Evolutionary conservation across 2,888 invertebrate species (phyloP), one percentile per base, ranked within the genome.

Genomic region (Pherbina coryleti): DNA sequence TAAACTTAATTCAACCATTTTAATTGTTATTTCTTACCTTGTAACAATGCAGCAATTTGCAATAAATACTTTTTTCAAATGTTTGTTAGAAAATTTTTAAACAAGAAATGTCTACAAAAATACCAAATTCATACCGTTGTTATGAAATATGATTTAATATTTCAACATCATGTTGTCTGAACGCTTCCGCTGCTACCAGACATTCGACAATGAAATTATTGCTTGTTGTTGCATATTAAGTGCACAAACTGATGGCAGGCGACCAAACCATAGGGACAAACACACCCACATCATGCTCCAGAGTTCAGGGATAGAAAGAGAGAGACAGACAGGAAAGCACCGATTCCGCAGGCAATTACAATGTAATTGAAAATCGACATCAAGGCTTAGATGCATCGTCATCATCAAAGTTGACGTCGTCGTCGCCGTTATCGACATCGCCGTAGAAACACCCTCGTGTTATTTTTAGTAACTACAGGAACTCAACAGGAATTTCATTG

Each of bases 361-460:
- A 34, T 53, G 34, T 71, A 60, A 37, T 66, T 57, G 75, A 66
- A 78, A 71, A 75, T 64, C 34, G 25, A 31, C 60, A 66, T 62
- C 49, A 37, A 11, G 44, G 51, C 28, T 17, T 11, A 7, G 25
- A n/a, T 31, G 57, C 22, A n/a, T 55, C 34, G 60, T 76, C 14
- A 73, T 72, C 71, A 76, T 74, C 53, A 69, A 74, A 69, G 67
- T 81, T 86, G 77, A 57, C 57, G n/a, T 17, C 7, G 31, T 22
- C 44, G 69, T 31, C 19, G 51, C 53, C 37, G 69, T 80, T 28
- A 77, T 72, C 70, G 79, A 74, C 64, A 78, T 79, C 72, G 70
- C 82, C 86, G 78, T 86, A 81, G 86, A 82, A 85, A 86, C 86
- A 79, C 82, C 83, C 84, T 79, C 78, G 78, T 80, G 60, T 53